A percentile compares a stretch with the other conserved stretches of the same genome.
These are phyloP conservation scores for Meghimatium bilineatum DNA, from an alignment of 2,888 invertebrate genomes.

Conservation along the genomic window DNA sequence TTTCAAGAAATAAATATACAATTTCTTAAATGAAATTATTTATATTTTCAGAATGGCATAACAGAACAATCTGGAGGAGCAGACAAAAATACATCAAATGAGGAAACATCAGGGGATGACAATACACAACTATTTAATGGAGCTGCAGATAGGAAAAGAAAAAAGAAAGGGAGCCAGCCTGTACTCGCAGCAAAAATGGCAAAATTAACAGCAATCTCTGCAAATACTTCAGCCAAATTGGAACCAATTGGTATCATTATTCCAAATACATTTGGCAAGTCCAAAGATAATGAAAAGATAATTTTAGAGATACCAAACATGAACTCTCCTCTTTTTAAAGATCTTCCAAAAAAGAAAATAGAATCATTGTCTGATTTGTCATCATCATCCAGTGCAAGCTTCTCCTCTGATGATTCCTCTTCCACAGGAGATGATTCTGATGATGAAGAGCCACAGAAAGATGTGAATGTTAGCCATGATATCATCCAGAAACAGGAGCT, in stretches of 20 bases:
- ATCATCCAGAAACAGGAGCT: background rate
- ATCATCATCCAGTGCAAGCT: constrained; percentile 35
- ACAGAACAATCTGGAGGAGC: constrained; percentile 27
- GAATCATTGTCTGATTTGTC: constrained; percentile 39
- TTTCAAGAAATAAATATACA: background rate
- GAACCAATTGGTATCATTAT: constrained; percentile 44
- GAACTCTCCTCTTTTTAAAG: constrained; percentile 47
- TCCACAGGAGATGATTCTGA: constrained; percentile 43
- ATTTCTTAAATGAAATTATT: background rate
- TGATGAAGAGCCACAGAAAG: constrained; percentile 42
- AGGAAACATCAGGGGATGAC: constrained; percentile 44
- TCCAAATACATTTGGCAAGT: constrained; percentile 23
- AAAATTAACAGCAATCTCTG: constrained; percentile 9
- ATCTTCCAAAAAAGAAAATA: constrained; percentile 39
- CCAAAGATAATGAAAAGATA: constrained; percentile 30
- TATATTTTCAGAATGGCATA: constrained; percentile 43
- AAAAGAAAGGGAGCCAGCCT: constrained; percentile 40
- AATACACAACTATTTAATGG: constrained; percentile 19
- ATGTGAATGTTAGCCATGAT: background rate
- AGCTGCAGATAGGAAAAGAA: background rate
- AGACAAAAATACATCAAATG: constrained; percentile 24
- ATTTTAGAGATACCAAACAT: constrained; percentile 42
- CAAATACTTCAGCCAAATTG: background rate
- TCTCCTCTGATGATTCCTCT: constrained; percentile 38
- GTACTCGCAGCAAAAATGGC: constrained; percentile 15